These are phyloP conservation scores for Calephelis nemesis DNA, from an alignment of 1,140 invertebrate genomes.

Conservation along the genomic window DNA sequence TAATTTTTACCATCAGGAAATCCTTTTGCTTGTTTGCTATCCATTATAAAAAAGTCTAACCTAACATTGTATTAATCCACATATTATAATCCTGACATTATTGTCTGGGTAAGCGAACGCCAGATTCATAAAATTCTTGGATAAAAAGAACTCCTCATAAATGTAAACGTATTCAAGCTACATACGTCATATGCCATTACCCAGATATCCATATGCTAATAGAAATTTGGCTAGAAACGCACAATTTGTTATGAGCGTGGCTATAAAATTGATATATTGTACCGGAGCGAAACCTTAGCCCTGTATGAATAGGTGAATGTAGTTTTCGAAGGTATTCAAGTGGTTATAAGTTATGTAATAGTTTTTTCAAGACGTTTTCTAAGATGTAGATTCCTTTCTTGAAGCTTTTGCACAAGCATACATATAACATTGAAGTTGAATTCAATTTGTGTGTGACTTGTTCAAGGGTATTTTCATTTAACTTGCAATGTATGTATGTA, in stretches of 20 bases:
- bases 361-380: too few relatives aligned
- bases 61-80: neutral
- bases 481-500: too few relatives aligned
- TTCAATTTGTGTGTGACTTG: too few relatives aligned
- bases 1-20: too few relatives aligned
- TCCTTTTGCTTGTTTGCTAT: too few relatives aligned
- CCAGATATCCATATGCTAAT: constrained; percentile 33
- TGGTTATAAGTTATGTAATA: neutral
- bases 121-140: constrained; percentile 10
- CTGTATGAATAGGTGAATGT: neutral
- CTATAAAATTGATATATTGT: constrained; percentile 32
- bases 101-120: neutral
- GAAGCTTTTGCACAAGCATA: too few relatives aligned
- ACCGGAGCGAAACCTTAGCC: neutral
- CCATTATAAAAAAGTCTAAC: too few relatives aligned
- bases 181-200: constrained; percentile 27
- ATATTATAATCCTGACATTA: neutral
- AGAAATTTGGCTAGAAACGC: constrained; percentile 31
- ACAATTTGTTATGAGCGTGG: constrained; percentile 33
- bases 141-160: constrained; percentile 8
- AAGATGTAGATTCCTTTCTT: too few relatives aligned
- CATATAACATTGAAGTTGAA: too few relatives aligned
- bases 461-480: too few relatives aligned
- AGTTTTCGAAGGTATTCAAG: neutral
- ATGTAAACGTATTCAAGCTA: constrained; percentile 19